Evolutionary conservation across 2,888 invertebrate genomes (phyloP), one percentile per base, ranked within the genome.

Genomic region (Troides helena): DNA sequence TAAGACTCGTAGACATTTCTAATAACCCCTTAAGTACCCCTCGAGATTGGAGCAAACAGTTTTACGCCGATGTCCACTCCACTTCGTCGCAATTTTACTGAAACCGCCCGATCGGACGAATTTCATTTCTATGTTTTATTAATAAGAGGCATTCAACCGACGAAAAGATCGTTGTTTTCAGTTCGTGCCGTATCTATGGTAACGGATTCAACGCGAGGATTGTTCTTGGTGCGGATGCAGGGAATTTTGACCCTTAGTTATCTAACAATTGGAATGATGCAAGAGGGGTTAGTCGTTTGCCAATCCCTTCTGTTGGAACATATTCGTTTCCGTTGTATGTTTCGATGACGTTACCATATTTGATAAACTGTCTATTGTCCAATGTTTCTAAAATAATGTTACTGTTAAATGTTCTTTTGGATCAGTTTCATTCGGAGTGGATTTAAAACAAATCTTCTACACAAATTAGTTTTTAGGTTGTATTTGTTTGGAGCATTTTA

Each of bases 21-120:
- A 90, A 90, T 88, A 90, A 88, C 86, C 85, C 69, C 89, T 89
- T 85, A 89, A 88, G 88, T 83, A 84, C 85, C 81, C 82, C 81
- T 85, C 80, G 81, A 86, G 79, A 77, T 85, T 84, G 87, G 85
- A 81, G 87, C 89, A 90, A 90, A 90, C 90, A 90, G 87, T 89
- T 88, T 88, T 86, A 87, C 85, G 79, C 85, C 82, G 84, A 84
- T 89, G 90, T 89, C 89, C 89, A 89, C 85, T 88, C 85, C 81
- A 82, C 80, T 83, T 79, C 79, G 83, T 83, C 84, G 83, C 76
- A 65, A 66, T 68, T 71, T 60, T 77, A 63, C 77, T 21, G 4
- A 14, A 18, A 2, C 2, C 60, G 2, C 69, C 21, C 23, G 3
- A 39, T 56, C 53, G 74, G 14, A 50, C 69, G n/a, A 85, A 72